Evolutionary conservation across 2,113 vertebrate species (phyloP), one percentile per base, ranked within the genome.

Genomic region (Oostethus manadensis): DNA sequence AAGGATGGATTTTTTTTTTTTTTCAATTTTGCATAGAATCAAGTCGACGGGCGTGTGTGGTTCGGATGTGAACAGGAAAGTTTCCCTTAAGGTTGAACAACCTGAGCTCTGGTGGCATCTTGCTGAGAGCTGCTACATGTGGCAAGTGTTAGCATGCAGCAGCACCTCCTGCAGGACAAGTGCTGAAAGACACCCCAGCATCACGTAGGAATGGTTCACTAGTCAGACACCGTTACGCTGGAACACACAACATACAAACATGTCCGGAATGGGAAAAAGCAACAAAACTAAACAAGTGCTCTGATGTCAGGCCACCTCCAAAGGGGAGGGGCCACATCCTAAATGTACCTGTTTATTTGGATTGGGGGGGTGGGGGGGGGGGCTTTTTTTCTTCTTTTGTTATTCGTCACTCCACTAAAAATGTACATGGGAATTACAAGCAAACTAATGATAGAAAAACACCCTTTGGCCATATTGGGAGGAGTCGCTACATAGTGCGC

Each of bases 391-490:
- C 62, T 66, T 72, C 61, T 86, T 80, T 87, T 84, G 76, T 87
- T 86, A 82, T 83, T 88, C 81, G 84, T 92, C 89, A 93, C 91
- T 89, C 88, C 90, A 92, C 90, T 91, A 89, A 88, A 33, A 91
- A 91, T 89, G 87, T 84, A 77, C 84, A 88, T 88, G 83, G 79
- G 86, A 86, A 85, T 80, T 86, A 88, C 86, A 89, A 87, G 85
- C 88, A 81, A 89, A 88, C 85, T 85, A 89, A 74, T 81, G 82
- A 86, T 83, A 84, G 85, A 87, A 87, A 55, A 88, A 87, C 84
- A 83, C 84, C 88, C 87, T 88, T 87, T 88, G 86, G 84, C 87
- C 88, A 81, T 87, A 83, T 83, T 74, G 82, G 74, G 78, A 84
- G 83, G 81, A 80, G 85, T 88, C 84, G 87, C 88, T 89, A 90